Percentiles rank a stretch among this genome's conserved stretches.
phyloP scores from a whole-genome alignment of 1,140 invertebrate genomes.

The Oncopodura yosiiana region DNA sequence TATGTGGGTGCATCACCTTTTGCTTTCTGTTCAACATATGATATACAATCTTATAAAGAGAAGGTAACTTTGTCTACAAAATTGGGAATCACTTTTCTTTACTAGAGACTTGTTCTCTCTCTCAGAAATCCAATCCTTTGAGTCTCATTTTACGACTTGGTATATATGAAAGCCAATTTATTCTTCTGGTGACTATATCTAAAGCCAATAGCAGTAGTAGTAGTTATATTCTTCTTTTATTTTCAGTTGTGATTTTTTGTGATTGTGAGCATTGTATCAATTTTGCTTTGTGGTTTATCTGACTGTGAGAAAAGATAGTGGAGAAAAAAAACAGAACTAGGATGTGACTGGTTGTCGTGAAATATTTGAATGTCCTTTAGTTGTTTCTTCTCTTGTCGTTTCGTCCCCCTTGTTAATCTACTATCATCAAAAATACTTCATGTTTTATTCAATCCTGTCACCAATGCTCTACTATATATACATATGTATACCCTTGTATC shows the following conservation, averaged over 20 bases:
- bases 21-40: no score
- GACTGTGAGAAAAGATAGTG: neutral
- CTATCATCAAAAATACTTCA: conserved; percentile 27
- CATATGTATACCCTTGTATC: conserved; percentile 17
- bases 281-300: neutral
- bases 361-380: conserved; percentile 25
- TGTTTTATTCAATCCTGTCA: conserved; percentile 28
- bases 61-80: no score
- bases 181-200: no score
- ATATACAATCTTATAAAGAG: no score
- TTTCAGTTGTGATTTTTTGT: neutral
- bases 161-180: no score
- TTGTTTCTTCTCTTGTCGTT: no score
- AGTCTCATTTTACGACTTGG: no score
- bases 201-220: neutral
- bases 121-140: no score
- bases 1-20: no score
- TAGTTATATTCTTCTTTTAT: neutral
- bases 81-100: no score
- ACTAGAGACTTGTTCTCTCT: no score
- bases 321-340: neutral
- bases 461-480: no score
- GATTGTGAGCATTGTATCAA: neutral
- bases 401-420: conserved; percentile 23
- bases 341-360: conserved; percentile 13